Percentiles rank a stretch among this genome's conserved stretches.
Evolutionary conservation across 2,888 invertebrate genomes (phyloP).

Genomic region (Calliopum simillimum): DNA sequence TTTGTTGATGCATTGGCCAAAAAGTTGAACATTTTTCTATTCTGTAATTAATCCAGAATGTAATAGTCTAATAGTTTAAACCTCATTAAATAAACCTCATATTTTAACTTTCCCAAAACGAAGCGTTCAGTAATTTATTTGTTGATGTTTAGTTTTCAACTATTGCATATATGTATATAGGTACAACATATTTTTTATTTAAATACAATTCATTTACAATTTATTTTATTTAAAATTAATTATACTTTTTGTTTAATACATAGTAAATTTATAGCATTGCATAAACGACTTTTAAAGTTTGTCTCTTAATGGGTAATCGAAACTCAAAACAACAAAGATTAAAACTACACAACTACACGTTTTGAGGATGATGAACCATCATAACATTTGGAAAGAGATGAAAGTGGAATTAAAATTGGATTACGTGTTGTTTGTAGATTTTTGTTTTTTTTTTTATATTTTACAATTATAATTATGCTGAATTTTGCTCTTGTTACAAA

Average conservation of each 20-base stretch:
- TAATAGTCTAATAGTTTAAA: too few species aligned
- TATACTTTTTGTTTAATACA: constrained; percentile 24
- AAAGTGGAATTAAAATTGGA: constrained; percentile 20
- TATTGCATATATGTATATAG: constrained; percentile 4
- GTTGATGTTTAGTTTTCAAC: not conserved
- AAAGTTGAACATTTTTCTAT: too few species aligned
- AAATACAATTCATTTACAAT: constrained; percentile 11
- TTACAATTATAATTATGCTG: constrained; percentile 12
- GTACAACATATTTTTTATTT: too few species aligned
- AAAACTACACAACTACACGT: not conserved
- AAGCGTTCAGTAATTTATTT: constrained; percentile 12
- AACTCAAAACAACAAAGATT: constrained; percentile 5
- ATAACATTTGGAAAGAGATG: not conserved
- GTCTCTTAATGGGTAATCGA: constrained; percentile 2
- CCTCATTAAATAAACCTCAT: not conserved
- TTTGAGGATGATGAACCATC: not conserved
- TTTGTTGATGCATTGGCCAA: constrained; percentile 69
- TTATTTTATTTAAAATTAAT: constrained; percentile 16
- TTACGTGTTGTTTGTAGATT: not conserved
- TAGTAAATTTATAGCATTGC: constrained; percentile 1
- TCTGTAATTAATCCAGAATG: too few species aligned
- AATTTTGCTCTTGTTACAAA: constrained; percentile 1
- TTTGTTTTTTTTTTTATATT: too few species aligned
- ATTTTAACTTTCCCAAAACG: not conserved
- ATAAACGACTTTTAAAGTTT: constrained; percentile 17